These are phyloP conservation scores for Pycnonotus jocosus DNA, from an alignment of 2,113 vertebrate species.

Conservation along the genomic window DNA sequence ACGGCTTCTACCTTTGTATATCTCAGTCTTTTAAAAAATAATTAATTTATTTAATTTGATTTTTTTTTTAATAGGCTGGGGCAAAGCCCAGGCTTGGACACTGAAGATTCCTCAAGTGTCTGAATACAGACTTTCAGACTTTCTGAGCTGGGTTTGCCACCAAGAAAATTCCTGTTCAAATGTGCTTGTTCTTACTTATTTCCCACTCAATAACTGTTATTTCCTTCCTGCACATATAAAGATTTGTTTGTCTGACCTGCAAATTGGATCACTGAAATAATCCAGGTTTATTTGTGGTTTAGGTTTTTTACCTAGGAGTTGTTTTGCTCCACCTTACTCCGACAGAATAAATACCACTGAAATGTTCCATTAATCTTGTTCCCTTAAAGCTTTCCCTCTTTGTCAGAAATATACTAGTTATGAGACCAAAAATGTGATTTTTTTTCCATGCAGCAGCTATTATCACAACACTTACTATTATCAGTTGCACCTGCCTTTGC, in stretches of 20 bases:
- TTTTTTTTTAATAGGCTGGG: neutral
- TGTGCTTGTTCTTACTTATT: neutral
- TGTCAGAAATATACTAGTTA: neutral
- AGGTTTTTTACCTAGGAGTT: neutral
- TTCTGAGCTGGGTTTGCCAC: neutral
- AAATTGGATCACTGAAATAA: neutral
- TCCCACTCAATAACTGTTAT: neutral
- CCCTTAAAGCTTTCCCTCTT: neutral
- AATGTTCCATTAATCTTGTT: neutral
- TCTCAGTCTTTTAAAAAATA: neutral
- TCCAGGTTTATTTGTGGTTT: neutral
- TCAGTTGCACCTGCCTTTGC: neutral
- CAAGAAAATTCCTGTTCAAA: neutral
- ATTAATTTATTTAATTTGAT: neutral
- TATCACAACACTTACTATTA: neutral
- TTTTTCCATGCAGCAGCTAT: neutral
- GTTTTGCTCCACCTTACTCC: neutral
- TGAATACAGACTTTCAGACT: neutral
- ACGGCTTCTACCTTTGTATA: neutral
- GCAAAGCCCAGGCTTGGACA: neutral
- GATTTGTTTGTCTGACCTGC: neutral
- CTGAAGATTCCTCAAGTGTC: neutral
- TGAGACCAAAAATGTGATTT: neutral
- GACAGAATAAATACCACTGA: neutral
- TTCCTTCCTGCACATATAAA: neutral